These are phyloP conservation scores for Sesamia nonagrioides DNA, from an alignment of 1,140 invertebrate genomes.

Conservation along the genomic window DNA sequence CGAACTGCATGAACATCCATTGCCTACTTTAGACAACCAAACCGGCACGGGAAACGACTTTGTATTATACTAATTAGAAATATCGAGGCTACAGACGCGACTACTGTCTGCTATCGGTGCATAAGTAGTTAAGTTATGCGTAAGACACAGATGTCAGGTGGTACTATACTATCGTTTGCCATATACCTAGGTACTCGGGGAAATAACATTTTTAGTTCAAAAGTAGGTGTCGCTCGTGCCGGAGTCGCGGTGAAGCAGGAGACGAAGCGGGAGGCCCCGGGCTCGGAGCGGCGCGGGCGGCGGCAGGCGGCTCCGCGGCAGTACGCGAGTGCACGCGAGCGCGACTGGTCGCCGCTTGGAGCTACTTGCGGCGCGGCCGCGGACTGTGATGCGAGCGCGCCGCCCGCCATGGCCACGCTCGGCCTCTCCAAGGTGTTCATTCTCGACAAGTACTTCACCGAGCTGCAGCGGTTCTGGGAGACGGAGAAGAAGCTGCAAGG, in stretches of 20 bases:
- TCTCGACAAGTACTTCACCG: slow-evolving; percentile 98
- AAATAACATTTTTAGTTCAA: slow-evolving; percentile 54
- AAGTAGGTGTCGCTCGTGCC: slow-evolving; percentile 58
- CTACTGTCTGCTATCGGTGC: too few species aligned
- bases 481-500: slow-evolving; percentile 98
- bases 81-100: too few species aligned
- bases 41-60: too few species aligned
- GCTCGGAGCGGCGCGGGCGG: slow-evolving; percentile 43
- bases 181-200: slow-evolving; percentile 39
- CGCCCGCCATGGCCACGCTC: slow-evolving; percentile 93
- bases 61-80: too few species aligned
- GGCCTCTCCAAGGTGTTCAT: slow-evolving; percentile 98
- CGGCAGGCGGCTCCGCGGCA: slow-evolving; percentile 50
- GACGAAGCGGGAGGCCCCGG: slow-evolving; percentile 43
- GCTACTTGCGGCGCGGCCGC: slow-evolving; percentile 77
- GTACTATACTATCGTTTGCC: slow-evolving; percentile 49
- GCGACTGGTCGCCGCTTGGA: slow-evolving; percentile 70
- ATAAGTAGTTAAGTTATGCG: not conserved
- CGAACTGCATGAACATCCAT: too few species aligned
- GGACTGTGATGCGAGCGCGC: slow-evolving; percentile 79
- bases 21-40: too few species aligned
- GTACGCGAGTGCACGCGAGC: slow-evolving; percentile 66
- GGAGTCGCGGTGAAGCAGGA: slow-evolving; percentile 7
- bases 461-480: slow-evolving; percentile 98
- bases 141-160: not conserved